Conservation (phyloP, 2,797 vertebrate species). For the Ceyx erithaca region DNA sequence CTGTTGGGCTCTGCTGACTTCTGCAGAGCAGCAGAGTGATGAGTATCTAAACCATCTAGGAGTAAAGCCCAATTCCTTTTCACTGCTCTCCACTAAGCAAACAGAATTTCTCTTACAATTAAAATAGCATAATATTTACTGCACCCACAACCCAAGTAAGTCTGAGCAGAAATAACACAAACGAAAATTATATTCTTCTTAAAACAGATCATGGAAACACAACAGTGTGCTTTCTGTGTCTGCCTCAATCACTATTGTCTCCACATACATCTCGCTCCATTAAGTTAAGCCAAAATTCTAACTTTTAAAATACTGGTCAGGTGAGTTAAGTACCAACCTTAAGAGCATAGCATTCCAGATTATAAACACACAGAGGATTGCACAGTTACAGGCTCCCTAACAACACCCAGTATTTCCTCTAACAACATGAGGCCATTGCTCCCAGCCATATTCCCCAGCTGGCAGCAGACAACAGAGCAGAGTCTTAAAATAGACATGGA, state of each 20-base stretch:
- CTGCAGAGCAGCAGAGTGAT: neutral
- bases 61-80: neutral
- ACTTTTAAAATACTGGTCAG: neutral
- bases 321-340: neutral
- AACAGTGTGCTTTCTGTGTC: neutral
- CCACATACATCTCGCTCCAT: neutral
- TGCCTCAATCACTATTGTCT: neutral
- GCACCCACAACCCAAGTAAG: neutral
- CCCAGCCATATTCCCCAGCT: conserved; percentile 22
- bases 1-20: neutral
- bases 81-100: neutral
- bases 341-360: neutral
- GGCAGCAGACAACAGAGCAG: neutral
- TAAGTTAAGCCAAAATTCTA: neutral
- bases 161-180: neutral
- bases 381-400: neutral
- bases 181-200: neutral
- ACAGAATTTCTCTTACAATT: neutral
- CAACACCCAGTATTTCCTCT: neutral
- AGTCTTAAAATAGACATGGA: conserved; percentile 50
- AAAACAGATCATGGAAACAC: neutral
- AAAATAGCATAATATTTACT: neutral
- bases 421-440: neutral
- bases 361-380: neutral
- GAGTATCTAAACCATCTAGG: neutral